Evolutionary conservation across 1,140 invertebrate genomes (phyloP).

Genomic region (Araneus ventricosus): DNA sequence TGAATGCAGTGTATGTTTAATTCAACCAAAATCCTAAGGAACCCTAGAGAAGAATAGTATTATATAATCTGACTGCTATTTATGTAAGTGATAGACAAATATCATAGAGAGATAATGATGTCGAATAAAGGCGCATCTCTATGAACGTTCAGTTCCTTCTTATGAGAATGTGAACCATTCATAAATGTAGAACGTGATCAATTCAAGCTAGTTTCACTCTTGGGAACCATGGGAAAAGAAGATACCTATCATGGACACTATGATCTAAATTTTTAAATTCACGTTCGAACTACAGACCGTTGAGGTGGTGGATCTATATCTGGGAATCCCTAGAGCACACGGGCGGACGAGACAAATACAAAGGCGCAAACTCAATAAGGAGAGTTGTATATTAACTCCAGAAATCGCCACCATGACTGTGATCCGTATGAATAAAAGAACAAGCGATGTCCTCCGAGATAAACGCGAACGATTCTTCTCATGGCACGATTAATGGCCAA

Average conservation of each 20-base stretch:
- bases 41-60: no score
- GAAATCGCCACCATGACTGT: constrained; percentile 9
- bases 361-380: background rate
- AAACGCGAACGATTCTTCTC: constrained; percentile 25
- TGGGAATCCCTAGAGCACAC: background rate
- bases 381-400: background rate
- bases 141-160: no score
- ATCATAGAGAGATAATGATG: no score
- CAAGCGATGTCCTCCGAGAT: constrained; percentile 1
- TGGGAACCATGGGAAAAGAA: no score
- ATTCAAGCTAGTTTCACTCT: background rate
- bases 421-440: constrained; percentile 50
- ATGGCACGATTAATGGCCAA: constrained; percentile 48
- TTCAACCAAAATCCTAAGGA: no score
- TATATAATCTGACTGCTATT: no score
- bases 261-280: background rate
- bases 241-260: no score
- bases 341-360: background rate
- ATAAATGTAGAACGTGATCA: background rate
- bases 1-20: no score
- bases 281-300: background rate
- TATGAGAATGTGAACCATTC: no score
- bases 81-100: no score
- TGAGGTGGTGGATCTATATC: background rate
- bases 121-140: no score